Evolutionary conservation across 2,113 vertebrate species (phyloP).

Genomic region (Protomyctophum bolini): DNA sequence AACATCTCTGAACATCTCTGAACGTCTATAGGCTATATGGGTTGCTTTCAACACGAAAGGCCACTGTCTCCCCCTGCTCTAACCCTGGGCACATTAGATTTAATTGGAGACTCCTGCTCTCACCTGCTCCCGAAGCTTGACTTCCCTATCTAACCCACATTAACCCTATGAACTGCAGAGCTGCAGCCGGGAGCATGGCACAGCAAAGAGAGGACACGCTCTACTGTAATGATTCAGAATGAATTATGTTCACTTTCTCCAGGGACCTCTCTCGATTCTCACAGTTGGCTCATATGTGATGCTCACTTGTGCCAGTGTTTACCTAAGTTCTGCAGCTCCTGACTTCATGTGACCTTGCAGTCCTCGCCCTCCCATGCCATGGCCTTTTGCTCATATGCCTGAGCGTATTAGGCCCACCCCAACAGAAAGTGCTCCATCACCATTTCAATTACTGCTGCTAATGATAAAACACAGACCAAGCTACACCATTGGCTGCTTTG

Average conservation of each 20-base stretch:
- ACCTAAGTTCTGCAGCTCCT: conserved; percentile 21
- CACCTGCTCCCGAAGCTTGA: conserved; percentile 53
- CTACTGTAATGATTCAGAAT: conserved; percentile 57
- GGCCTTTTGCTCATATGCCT: conserved; percentile 41
- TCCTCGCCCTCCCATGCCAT: conserved; percentile 17
- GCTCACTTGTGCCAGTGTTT: conserved; percentile 38
- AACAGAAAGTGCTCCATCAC: conserved; percentile 48
- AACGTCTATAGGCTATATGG: conserved; percentile 2
- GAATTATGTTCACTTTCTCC: conserved; percentile 55
- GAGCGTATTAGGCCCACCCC: conserved; percentile 33
- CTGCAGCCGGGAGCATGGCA: conserved; percentile 16
- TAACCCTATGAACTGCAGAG: conserved; percentile 60
- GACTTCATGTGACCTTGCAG: conserved; percentile 9
- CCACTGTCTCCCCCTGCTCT: conserved; percentile 46
- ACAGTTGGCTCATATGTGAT: conserved; percentile 26
- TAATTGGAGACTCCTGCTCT: conserved; percentile 68
- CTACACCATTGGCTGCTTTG: conserved; percentile 54
- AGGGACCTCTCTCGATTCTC: conserved; percentile 18
- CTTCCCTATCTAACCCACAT: conserved; percentile 58
- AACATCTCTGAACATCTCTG: conserved; percentile 11
- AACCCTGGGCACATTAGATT: conserved; percentile 64
- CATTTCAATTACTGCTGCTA: conserved; percentile 62
- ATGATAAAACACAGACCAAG: conserved; percentile 64
- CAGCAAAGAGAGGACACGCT: conserved; percentile 13
- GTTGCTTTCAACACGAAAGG: conserved; percentile 42